Evolutionary conservation across 2,888 invertebrate genomes (phyloP).

Genomic region (Xanthorhoe designata): DNA sequence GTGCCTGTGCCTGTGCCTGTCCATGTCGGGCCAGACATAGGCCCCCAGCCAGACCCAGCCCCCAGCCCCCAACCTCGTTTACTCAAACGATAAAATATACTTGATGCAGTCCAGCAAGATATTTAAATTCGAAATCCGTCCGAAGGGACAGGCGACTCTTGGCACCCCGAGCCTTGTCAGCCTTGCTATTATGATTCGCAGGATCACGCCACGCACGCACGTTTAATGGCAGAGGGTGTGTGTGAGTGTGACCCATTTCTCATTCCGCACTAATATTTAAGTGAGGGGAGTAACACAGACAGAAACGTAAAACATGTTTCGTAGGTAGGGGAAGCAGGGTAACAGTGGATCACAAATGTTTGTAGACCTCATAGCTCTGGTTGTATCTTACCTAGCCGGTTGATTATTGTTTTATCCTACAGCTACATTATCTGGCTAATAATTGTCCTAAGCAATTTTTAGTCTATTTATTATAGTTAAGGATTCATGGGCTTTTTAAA

Average conservation of each 20-base stretch:
- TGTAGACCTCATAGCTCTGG: too few species aligned
- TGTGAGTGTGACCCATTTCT: constrained; percentile 71
- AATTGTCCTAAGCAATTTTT: too few species aligned
- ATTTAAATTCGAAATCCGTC: constrained; percentile 50
- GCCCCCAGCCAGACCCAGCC: constrained; percentile 43
- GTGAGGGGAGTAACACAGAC: constrained; percentile 68
- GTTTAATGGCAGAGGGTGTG: constrained; percentile 51
- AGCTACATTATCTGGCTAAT: too few species aligned
- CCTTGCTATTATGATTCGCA: constrained; percentile 43
- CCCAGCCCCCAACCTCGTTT: constrained; percentile 57
- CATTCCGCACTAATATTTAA: constrained; percentile 68
- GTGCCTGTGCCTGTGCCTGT: neutral
- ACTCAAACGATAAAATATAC: constrained; percentile 49
- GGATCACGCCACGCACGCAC: too few species aligned
- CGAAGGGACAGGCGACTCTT: constrained; percentile 52
- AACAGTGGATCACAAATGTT: too few species aligned
- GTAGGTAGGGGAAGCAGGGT: too few species aligned
- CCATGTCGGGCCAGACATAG: neutral
- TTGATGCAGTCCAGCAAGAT: constrained; percentile 54
- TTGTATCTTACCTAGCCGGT: too few species aligned
- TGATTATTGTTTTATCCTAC: too few species aligned
- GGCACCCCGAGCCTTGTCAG: constrained; percentile 43
- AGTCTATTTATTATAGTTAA: too few species aligned
- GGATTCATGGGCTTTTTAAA: too few species aligned
- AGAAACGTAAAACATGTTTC: constrained; percentile 60